Percentiles rank a stretch among this genome's conserved stretches.
phyloP scores from a whole-genome alignment of 1,140 invertebrate genomes.

The Eupeodes corollae region DNA sequence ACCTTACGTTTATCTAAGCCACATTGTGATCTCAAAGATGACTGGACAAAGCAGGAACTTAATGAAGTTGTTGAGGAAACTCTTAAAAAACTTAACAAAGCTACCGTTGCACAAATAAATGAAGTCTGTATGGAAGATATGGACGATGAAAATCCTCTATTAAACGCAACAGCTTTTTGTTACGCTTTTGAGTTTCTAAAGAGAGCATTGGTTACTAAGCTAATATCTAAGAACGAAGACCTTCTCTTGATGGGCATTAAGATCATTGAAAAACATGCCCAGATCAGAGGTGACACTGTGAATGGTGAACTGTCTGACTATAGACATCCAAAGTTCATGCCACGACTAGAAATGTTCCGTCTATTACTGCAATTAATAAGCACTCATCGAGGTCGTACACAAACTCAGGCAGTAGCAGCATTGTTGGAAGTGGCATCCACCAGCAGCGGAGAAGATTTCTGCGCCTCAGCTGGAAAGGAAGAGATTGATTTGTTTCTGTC shows the following conservation, averaged over 20 bases:
- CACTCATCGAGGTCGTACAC: constrained; percentile 53
- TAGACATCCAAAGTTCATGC: constrained; percentile 64
- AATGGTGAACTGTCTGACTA: constrained; percentile 39
- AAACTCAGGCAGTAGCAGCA: constrained; percentile 62
- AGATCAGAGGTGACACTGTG: constrained; percentile 42
- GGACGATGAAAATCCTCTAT: constrained; percentile 28
- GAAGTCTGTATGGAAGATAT: constrained; percentile 3
- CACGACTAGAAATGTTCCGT: constrained; percentile 67
- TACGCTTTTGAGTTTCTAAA: constrained; percentile 74
- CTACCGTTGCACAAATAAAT: not conserved
- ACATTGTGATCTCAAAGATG: constrained; percentile 60
- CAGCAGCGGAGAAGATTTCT: constrained; percentile 50
- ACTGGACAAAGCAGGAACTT: constrained; percentile 67
- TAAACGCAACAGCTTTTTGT: constrained; percentile 65
- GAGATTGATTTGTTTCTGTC: constrained; percentile 68
- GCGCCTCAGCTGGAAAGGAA: constrained; percentile 49
- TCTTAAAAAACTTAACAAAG: constrained; percentile 13
- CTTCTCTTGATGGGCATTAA: constrained; percentile 52
- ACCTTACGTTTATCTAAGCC: constrained; percentile 62
- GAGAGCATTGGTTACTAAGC: constrained; percentile 43
- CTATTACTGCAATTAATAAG: constrained; percentile 70
- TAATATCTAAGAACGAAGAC: constrained; percentile 42
- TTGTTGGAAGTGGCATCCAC: constrained; percentile 65
- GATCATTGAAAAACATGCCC: constrained; percentile 60
- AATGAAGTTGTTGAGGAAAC: constrained; percentile 23